Evolutionary conservation across 1,140 invertebrate species (phyloP).

Genomic region (Oscheius sp.): DNA sequence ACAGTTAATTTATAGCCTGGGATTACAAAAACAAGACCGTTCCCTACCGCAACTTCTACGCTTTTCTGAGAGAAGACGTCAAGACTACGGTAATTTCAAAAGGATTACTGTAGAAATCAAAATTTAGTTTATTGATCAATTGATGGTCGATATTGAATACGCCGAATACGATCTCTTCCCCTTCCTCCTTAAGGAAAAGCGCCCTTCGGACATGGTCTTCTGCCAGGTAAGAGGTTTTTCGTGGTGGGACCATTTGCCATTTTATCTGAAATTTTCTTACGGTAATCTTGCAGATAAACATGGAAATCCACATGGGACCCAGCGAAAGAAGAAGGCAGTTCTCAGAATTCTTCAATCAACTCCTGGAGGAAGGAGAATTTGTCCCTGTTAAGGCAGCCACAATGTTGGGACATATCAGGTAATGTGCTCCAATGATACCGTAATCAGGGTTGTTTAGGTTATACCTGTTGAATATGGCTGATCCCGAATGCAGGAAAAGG

Average conservation of each 20-base stretch:
- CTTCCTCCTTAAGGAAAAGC: neutral
- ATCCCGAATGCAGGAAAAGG: neutral
- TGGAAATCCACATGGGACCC: neutral
- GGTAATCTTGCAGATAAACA: neutral
- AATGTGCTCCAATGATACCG: neutral
- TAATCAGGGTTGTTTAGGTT: neutral
- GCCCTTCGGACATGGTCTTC: neutral
- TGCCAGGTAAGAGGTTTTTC: too few relatives aligned
- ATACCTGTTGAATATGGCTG: neutral
- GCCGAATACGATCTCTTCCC: conserved; percentile 1
- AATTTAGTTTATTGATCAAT: neutral
- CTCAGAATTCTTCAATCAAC: neutral
- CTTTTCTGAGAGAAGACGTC: neutral
- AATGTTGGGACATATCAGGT: neutral
- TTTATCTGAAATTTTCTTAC: neutral
- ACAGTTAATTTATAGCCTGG: neutral
- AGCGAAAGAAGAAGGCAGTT: neutral
- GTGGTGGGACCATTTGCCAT: too few relatives aligned
- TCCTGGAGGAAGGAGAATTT: neutral
- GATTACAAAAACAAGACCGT: neutral
- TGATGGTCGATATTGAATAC: neutral
- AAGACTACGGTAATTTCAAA: neutral
- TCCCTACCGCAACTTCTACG: neutral
- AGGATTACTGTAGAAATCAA: neutral
- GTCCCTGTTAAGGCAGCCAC: neutral